Conservation (phyloP, 2,113 vertebrate genomes). For the Mus spicilegus region DNA sequence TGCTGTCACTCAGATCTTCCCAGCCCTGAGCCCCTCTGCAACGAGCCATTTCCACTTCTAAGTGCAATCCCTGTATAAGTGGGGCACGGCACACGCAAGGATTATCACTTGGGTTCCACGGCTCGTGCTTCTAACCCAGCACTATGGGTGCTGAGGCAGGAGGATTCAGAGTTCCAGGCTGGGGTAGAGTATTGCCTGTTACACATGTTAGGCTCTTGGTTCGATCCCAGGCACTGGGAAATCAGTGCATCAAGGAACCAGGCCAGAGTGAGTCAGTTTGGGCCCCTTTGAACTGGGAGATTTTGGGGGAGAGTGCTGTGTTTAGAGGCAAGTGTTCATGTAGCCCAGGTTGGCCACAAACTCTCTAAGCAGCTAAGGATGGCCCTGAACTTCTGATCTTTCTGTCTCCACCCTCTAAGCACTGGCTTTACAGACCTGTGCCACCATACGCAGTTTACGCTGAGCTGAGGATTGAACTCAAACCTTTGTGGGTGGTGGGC, state of each 20-base stretch:
- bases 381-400: not conserved
- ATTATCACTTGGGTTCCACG: not conserved
- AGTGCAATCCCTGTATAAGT: rapidly evolving
- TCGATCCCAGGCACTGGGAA: not conserved
- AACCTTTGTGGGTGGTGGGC: too few relatives aligned
- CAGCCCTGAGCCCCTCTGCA: not conserved
- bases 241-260: not conserved
- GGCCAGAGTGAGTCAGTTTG: not conserved
- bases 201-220: not conserved
- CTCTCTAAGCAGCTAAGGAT: not conserved
- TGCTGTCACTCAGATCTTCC: not conserved
- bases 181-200: not conserved
- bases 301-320: too few relatives aligned
- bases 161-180: not conserved
- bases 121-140: not conserved
- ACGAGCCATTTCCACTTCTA: rapidly evolving
- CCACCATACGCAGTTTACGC: not conserved
- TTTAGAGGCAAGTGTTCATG: not conserved
- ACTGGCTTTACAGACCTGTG: not conserved
- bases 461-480: not conserved
- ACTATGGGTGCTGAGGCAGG: not conserved
- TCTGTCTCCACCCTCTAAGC: not conserved
- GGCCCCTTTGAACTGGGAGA: too few relatives aligned
- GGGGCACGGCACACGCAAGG: rapidly evolving
- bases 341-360: not conserved